Evolutionary conservation across 2,113 vertebrate species (phyloP).

Genomic region (Hippocampus barbouri): DNA sequence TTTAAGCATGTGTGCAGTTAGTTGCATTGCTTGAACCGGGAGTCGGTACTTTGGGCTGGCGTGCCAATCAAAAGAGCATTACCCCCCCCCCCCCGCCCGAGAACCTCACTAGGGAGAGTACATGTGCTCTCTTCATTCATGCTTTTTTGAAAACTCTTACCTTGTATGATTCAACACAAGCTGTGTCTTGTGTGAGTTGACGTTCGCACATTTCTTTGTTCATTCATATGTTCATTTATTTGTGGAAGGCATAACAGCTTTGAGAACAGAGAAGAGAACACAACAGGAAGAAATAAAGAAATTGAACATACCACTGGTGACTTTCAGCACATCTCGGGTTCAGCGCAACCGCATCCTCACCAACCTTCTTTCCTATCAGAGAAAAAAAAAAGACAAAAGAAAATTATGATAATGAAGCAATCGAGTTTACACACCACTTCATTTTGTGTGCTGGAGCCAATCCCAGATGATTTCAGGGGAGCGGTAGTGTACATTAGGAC

Average conservation of each 20-base stretch:
- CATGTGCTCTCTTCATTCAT: conserved; percentile 24
- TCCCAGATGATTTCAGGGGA: background rate
- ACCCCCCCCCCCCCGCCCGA: background rate
- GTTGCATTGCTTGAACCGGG: background rate
- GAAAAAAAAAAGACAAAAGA: background rate
- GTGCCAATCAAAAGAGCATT: conserved; percentile 25
- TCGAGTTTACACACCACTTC: too few species aligned
- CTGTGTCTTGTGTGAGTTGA: background rate
- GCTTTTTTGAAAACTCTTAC: conserved; percentile 2
- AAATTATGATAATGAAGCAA: background rate
- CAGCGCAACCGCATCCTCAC: conserved; percentile 80
- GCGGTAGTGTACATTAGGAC: background rate
- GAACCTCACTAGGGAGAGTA: conserved; percentile 38
- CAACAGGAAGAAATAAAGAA: background rate
- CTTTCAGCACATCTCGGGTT: conserved; percentile 82
- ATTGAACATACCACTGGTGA: conserved; percentile 87
- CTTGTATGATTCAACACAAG: conserved; percentile 3
- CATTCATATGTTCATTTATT: background rate
- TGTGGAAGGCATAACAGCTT: conserved; percentile 4
- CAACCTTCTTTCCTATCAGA: conserved; percentile 78
- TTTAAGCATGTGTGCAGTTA: background rate
- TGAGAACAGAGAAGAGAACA: background rate
- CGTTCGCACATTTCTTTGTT: background rate
- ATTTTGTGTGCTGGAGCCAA: background rate
- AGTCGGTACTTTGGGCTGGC: conserved; percentile 22